These are phyloP conservation scores for Labeo rohita DNA, from an alignment of 2,113 vertebrate genomes.

Conservation along the genomic window DNA sequence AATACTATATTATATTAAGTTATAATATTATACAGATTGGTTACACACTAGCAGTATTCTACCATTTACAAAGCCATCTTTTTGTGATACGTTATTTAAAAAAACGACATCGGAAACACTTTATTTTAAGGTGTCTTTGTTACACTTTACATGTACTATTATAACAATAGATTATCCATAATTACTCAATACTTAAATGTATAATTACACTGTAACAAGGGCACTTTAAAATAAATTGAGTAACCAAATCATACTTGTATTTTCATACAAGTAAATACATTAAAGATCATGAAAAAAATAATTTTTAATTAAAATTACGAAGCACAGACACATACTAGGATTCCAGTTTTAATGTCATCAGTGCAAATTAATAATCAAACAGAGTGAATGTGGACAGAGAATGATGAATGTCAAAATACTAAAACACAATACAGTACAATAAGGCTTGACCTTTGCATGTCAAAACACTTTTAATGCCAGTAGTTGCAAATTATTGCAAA, in stretches of 20 bases:
- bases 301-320: background rate
- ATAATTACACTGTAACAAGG: no score
- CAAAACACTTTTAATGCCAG: slow-evolving; percentile 15
- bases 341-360: slow-evolving; percentile 21
- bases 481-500: slow-evolving; percentile 27
- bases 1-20: no score
- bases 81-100: background rate
- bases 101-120: no score
- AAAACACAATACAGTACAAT: slow-evolving; percentile 35
- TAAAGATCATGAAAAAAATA: no score
- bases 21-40: background rate
- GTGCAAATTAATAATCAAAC: slow-evolving; percentile 12
- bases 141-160: no score
- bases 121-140: no score
- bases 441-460: slow-evolving; percentile 26
- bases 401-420: slow-evolving; percentile 21
- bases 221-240: no score
- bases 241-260: background rate
- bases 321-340: background rate
- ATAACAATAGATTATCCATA: no score
- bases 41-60: background rate
- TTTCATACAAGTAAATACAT: no score
- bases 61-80: background rate
- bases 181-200: no score
- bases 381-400: background rate